Conservation (phyloP, 2,888 invertebrate genomes). For the Orchesella flavescens region DNA sequence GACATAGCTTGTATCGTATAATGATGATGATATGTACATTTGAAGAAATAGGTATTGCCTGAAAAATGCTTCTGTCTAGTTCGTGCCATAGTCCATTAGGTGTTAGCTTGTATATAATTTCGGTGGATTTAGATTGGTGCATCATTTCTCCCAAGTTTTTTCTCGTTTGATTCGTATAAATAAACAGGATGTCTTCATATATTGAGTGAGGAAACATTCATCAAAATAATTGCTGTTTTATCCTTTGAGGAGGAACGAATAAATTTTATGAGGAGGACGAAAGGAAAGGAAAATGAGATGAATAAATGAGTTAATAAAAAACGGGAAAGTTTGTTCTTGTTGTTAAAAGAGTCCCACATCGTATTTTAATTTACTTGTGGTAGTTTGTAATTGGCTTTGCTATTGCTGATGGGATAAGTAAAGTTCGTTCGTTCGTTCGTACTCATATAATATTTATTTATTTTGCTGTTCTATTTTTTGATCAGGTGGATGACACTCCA, state of each 20-base stretch:
- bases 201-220: slow-evolving; percentile 14
- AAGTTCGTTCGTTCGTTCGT: not conserved
- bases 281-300: not conserved
- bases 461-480: no score
- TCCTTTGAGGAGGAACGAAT: not conserved
- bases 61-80: not conserved
- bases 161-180: slow-evolving; percentile 34
- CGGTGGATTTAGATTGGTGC: not conserved
- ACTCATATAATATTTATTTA: no score
- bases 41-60: not conserved
- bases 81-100: slow-evolving; percentile 2
- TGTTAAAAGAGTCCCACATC: not conserved
- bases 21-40: not conserved
- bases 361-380: not conserved
- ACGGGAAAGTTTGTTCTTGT: not conserved
- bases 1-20: not conserved
- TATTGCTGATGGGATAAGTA: not conserved
- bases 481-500: slow-evolving; percentile 68
- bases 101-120: not conserved
- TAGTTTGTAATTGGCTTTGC: not conserved
- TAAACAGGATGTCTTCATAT: slow-evolving; percentile 33
- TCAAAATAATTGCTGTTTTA: not conserved
- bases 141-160: not conserved
- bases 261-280: not conserved
- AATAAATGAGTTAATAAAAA: not conserved